These are phyloP conservation scores for Eira barbara DNA, from an alignment of 2,113 vertebrate species.

Conservation along the genomic window DNA sequence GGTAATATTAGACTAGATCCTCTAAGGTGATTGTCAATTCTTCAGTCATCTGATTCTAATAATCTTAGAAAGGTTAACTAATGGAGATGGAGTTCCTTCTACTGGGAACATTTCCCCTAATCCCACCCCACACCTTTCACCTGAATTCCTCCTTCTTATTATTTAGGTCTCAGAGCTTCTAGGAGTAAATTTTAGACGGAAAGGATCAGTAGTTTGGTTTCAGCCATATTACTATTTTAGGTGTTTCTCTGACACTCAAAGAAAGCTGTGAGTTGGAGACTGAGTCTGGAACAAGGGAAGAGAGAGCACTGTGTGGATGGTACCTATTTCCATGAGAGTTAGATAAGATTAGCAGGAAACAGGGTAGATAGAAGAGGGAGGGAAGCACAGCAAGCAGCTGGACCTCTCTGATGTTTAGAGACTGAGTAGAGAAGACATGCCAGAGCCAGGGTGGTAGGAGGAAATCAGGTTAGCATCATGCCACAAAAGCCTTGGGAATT, in stretches of 20 bases:
- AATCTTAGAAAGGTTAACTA: neutral
- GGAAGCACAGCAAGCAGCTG: rapidly evolving
- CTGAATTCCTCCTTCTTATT: neutral
- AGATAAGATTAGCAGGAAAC: neutral
- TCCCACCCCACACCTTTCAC: neutral
- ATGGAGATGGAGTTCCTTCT: neutral
- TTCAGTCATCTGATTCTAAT: neutral
- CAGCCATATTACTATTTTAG: neutral
- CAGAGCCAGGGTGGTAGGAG: neutral
- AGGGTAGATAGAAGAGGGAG: neutral
- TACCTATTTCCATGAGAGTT: neutral
- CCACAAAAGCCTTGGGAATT: neutral
- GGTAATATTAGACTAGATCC: neutral
- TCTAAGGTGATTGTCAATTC: neutral
- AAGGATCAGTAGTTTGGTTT: neutral
- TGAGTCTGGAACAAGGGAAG: neutral
- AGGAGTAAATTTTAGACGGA: neutral
- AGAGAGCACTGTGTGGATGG: too few relatives aligned
- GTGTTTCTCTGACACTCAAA: neutral
- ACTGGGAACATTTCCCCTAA: neutral
- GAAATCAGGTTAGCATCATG: neutral
- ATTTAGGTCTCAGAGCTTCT: neutral
- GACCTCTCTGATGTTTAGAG: neutral
- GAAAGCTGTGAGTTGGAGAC: neutral
- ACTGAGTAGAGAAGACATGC: neutral